These are phyloP conservation scores for Cheiracanthium punctorium DNA, from an alignment of 2,888 invertebrate species.

Conservation along the genomic window DNA sequence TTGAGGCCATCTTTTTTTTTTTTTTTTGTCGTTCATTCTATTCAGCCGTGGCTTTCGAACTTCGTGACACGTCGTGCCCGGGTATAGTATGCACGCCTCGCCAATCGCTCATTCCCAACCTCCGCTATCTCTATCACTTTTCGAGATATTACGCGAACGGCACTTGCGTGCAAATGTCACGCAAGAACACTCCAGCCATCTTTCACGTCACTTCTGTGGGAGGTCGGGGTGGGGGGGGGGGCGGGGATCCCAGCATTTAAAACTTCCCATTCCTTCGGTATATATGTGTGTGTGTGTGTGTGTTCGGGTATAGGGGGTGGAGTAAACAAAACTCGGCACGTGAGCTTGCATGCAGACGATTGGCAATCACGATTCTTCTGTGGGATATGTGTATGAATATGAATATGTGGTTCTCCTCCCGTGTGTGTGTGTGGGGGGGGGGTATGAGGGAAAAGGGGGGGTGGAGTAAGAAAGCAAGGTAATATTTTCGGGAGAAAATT, in stretches of 20 bases:
- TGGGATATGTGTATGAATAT: not conserved
- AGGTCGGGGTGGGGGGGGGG: not conserved
- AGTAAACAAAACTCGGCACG: not conserved
- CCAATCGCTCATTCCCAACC: not conserved
- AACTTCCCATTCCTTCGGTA: not conserved
- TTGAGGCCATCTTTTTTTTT: too few species aligned
- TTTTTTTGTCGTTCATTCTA: too few species aligned
- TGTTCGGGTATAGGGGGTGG: not conserved
- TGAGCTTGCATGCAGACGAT: not conserved
- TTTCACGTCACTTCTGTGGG: not conserved
- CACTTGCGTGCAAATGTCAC: not conserved
- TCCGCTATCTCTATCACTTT: constrained; percentile 2
- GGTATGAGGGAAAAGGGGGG: not conserved
- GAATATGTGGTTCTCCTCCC: not conserved
- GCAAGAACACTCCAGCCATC: not conserved
- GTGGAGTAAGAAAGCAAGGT: not conserved
- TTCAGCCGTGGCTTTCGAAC: not conserved
- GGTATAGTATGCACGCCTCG: not conserved
- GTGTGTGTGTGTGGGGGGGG: not conserved
- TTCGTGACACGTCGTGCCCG: not conserved
- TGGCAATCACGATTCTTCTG: not conserved
- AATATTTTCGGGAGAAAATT: too few species aligned
- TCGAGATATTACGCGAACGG: not conserved
- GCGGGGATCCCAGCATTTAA: not conserved
- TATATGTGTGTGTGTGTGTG: too few species aligned